Conservation (phyloP, 2,797 vertebrate species). For the Tapirus indicus region DNA sequence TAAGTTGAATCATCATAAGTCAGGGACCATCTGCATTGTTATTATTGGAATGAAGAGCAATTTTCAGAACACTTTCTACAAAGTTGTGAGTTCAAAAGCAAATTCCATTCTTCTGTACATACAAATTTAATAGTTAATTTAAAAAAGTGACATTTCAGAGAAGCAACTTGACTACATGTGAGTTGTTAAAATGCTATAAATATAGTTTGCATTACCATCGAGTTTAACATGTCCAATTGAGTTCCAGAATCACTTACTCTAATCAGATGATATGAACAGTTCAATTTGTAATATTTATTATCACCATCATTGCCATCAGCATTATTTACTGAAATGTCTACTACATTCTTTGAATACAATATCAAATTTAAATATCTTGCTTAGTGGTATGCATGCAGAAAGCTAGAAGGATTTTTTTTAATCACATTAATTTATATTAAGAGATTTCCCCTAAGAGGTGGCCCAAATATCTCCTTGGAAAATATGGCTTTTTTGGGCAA, state of each 20-base stretch:
- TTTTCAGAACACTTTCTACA: not conserved
- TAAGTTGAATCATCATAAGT: too few relatives aligned
- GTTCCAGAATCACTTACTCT: not conserved
- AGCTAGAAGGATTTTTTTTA: not conserved
- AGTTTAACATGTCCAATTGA: not conserved
- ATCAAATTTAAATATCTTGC: not conserved
- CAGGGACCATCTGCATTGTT: not conserved
- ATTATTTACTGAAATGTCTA: not conserved
- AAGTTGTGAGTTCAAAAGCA: slow-evolving; percentile 37
- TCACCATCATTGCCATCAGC: not conserved
- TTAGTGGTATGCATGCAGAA: not conserved
- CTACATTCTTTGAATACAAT: not conserved
- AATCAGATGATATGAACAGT: not conserved
- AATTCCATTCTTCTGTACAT: slow-evolving; percentile 1
- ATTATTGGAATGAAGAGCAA: not conserved
- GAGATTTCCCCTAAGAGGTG: not conserved
- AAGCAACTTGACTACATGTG: not conserved
- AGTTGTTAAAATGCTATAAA: not conserved
- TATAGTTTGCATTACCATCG: not conserved
- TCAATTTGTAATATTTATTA: not conserved
- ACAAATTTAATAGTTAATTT: not conserved
- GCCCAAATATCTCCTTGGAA: not conserved
- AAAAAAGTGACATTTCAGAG: slow-evolving; percentile 25
- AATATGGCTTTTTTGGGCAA: not conserved
- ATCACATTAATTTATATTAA: not conserved